A percentile compares a stretch with the other conserved stretches of the same genome.
Evolutionary conservation across 1,140 invertebrate species (phyloP).

Genomic region (Ceratina australensis): DNA sequence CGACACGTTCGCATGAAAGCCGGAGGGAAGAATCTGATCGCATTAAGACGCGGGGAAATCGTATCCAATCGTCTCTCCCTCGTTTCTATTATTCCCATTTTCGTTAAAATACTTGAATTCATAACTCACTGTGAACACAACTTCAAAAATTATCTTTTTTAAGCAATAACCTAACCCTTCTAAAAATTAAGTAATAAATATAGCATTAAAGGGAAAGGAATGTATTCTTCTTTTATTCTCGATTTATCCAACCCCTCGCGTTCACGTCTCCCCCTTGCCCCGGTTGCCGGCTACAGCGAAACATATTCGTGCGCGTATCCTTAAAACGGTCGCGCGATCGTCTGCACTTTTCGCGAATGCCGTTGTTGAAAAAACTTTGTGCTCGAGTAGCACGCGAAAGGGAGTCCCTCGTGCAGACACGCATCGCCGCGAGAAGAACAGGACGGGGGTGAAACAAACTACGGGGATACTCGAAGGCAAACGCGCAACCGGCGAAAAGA

Average conservation of each 20-base stretch:
- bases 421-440: neutral
- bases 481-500: neutral
- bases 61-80: neutral
- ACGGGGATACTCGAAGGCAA: neutral
- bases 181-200: too few species aligned
- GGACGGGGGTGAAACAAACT: neutral
- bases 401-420: neutral
- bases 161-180: too few species aligned
- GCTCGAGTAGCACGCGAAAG: constrained; percentile 3
- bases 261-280: constrained; percentile 22
- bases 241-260: constrained; percentile 7
- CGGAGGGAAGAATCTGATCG: neutral
- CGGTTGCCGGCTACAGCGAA: constrained; percentile 20
- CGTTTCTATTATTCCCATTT: neutral
- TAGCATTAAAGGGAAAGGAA: neutral
- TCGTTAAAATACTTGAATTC: too few species aligned
- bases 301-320: neutral
- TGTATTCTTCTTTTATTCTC: neutral
- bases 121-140: too few species aligned
- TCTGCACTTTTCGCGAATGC: constrained; percentile 49
- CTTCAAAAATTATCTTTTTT: too few species aligned
- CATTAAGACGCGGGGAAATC: constrained; percentile 21
- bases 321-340: constrained; percentile 43
- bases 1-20: constrained; percentile 40
- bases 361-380: constrained; percentile 47